Base-by-base conservation (phyloP, 2,888 invertebrate genomes). In the Girardia tigrina region DNA sequence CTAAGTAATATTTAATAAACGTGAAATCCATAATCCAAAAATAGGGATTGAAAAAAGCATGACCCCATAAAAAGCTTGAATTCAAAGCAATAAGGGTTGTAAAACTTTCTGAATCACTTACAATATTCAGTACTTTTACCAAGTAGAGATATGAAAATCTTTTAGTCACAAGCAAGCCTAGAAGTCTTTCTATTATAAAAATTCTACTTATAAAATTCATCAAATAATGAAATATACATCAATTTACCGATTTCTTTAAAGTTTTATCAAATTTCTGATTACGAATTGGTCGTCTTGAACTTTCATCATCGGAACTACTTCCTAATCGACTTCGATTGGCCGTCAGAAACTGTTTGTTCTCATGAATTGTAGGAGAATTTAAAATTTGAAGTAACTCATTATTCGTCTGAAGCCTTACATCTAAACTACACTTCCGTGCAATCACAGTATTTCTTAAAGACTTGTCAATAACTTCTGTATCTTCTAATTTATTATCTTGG, bases 301-400 rank as follows among this genome's bases (percentile, higher is more conserved):
- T 56, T 56, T 56, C 56, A n/a, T 56, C 56, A 56, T 56, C 56
- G n/a, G 56, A 56, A 56, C 56, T 56, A 23, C 56, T 56, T 8
- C 56, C 56, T 56, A 56, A 16, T 20, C 56, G 56, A 56, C 56
- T 23, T 56, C 56, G 56, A 56, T 4, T 12, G 23, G 56, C 56
- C 4, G 56, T 56, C 23, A 56, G 23, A 36, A 56, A 56, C n/a
- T n/a, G n/a, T 56, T 56, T 56, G 6, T 56, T 4, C n/a, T 56
- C 56, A 20, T 56, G 56, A 8, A 20, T 16, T 4, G n/a, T 56
- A 2, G 4, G 4, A 8, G 56, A 56, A 56, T 16, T 4, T 16
- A 56, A 16, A 56, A 56, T 56, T 56, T 56, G 56, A 56, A 20
- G 56, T 23, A 56, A 20, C 4, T 56, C 56, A 56, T 20, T 16